phyloP scores from a whole-genome alignment of 2,888 invertebrate species.

The Hesperia comma region DNA sequence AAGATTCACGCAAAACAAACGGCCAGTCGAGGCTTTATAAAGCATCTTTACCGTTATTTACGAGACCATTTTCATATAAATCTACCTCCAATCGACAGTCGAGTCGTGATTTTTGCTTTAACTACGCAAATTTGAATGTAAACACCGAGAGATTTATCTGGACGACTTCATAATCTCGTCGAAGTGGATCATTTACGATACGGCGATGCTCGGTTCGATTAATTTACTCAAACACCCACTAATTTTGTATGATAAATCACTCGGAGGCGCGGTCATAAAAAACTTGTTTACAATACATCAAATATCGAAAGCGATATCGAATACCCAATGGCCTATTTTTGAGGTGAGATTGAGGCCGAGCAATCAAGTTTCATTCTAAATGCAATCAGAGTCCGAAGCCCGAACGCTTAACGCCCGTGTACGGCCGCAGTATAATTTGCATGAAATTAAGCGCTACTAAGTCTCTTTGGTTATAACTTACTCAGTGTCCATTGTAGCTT shows the following conservation, averaged over 20 bases:
- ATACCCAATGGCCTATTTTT: constrained; percentile 62
- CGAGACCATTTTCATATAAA: constrained; percentile 33
- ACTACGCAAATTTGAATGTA: constrained; percentile 38
- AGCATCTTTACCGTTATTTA: constrained; percentile 35
- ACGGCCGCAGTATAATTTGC: constrained; percentile 47
- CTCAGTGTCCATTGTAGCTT: constrained; percentile 18
- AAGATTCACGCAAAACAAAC: constrained; percentile 31
- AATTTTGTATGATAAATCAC: constrained; percentile 60
- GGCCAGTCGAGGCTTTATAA: constrained; percentile 25
- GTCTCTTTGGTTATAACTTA: constrained; percentile 37
- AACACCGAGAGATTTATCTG: constrained; percentile 22
- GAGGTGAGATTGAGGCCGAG: constrained; percentile 42
- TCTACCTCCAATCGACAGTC: constrained; percentile 33
- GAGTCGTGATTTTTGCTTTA: constrained; percentile 33
- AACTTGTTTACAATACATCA: constrained; percentile 64
- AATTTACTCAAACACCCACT: constrained; percentile 35
- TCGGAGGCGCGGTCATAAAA: constrained; percentile 48
- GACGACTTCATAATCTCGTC: constrained; percentile 26
- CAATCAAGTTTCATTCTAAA: constrained; percentile 46
- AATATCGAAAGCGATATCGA: constrained; percentile 56
- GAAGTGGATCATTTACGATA: constrained; percentile 24
- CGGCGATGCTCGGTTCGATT: constrained; percentile 20
- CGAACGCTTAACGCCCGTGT: constrained; percentile 29
- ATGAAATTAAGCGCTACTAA: constrained; percentile 49
- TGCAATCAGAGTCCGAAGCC: constrained; percentile 34